Base-by-base conservation (phyloP, 2,797 vertebrate genomes). In the Pogoniulus pusillus region DNA sequence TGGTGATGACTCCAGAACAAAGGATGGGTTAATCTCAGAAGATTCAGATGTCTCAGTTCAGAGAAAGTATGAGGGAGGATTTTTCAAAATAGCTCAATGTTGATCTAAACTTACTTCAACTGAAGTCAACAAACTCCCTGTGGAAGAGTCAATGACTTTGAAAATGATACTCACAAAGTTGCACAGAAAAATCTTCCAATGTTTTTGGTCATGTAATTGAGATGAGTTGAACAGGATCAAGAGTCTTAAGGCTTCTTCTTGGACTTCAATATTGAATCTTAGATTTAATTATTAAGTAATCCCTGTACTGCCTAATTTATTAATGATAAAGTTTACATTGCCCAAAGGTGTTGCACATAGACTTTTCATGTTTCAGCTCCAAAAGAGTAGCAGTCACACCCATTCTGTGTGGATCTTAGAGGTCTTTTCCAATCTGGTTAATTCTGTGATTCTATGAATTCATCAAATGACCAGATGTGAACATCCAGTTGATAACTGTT, bases 131-230 rank as follows among this genome's bases (percentile, higher is more conserved):
- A 82, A 92, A 94, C 78, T 95, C 93, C 83, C 88, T 49, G 63
- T 81, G 94, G 90, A 96, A 94, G 84, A 91, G 60, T 83, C 82
- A 90, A 63, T 73, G 88, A 90, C 94, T 96, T 96, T 96, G 95
- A 96, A 95, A 93, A 87, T 19, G 72, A 93, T 87, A 91, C 74
- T 87, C 54, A 60, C 15, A 72, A 91, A 93, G 59, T 79, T 32
- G 41, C 74, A 63, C 9, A 72, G 86, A 78, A 92, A 93, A 96
- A 93, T 89, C 70, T 82, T 90, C 47, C 53, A 23, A 47, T 35
- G 72, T 85, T 93, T 96, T 94, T 95, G 90, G 93, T 93, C 90
- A 26, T 78, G 57, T 86, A 95, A 91, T 68, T 78, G 86, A 95
- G 88, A 85, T 60, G 69, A 94, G 60, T 91, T 89, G 94, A 90